Base-by-base conservation (phyloP, 2,888 invertebrate species). In the Daptonema setosum region DNA sequence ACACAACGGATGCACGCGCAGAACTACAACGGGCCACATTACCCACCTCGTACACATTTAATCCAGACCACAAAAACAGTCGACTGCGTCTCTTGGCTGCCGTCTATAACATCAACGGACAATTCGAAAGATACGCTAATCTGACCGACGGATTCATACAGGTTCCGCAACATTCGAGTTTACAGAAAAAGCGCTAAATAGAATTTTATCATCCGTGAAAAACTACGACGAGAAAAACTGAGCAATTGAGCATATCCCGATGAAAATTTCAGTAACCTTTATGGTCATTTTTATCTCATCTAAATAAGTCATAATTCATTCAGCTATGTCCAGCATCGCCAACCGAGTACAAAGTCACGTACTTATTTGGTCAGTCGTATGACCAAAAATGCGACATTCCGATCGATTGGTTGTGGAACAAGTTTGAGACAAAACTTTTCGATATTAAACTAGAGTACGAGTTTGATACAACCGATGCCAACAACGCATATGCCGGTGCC, bases 361-460 rank as follows among this genome's bases (percentile, higher is more conserved):
- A 63, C 58, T 60, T 60, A 24, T 73, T 74, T 63, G 74, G 74
- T 22, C 69, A 72, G 14, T 62, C 64, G 22, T 74, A 70, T 60
- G 29, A 54, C 2, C 62, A 65, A 43, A 26, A 29, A 3, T 64
- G 64, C 56, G 29, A 57, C 28, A 20, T 62, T 28, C 26, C 43
- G 22, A 45, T 64, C 22, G 48, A 47, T 2, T 62, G 64, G 30
- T 47, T 64, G 24, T 50, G 54, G 22, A 28, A 48, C 25, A 52
- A 52, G 17, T 28, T 53, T n/a, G 56, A 61, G 20, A 57, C 60
- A 20, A 20, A 61, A 1, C 78, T 80, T 67, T 72, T 75, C 60
- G 77, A 78, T 60, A 73, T 78, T 25, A 79, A 75, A 65, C 66
- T 80, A 56, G 70, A 74, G 56, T 77, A 75, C 64, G 59, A 60